Conservation (phyloP, 2,797 vertebrate species). For the Pyrocephalus nanus region DNA sequence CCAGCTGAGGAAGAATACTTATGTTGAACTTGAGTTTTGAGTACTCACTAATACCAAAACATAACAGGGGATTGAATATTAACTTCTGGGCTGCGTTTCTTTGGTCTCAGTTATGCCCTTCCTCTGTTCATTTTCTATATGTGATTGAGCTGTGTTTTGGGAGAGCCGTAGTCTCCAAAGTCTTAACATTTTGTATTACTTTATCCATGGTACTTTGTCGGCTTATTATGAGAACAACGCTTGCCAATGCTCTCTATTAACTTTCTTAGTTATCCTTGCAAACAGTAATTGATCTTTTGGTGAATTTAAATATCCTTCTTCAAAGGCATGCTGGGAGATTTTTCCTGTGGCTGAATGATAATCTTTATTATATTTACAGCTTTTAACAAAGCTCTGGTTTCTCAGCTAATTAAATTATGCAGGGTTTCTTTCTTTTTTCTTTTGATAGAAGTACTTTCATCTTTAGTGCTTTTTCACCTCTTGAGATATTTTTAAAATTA, state of each 20-base stretch:
- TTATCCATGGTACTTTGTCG: not conserved
- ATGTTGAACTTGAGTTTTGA: not conserved
- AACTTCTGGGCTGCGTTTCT: not conserved
- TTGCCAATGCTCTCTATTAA: conserved; percentile 35
- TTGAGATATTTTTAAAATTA: conserved; percentile 46
- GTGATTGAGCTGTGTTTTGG: conserved; percentile 40
- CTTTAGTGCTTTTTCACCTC: conserved; percentile 22
- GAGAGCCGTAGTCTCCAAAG: conserved; percentile 19
- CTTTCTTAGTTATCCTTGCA: conserved; percentile 28
- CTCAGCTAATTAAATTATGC: conserved; percentile 41
- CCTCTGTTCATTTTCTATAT: not conserved
- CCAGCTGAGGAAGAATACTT: not conserved
- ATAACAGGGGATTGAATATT: not conserved
- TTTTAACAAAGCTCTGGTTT: conserved; percentile 36
- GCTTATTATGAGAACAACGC: conserved; percentile 12
- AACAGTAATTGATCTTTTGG: conserved; percentile 23
- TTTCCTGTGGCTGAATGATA: not conserved
- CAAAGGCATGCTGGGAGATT: conserved; percentile 5
- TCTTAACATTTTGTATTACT: conserved; percentile 44
- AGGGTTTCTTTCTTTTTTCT: not conserved
- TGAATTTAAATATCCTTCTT: conserved; percentile 41
- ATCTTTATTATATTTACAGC: conserved; percentile 40
- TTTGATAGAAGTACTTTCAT: conserved; percentile 20
- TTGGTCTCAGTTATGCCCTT: not conserved
- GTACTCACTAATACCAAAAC: not conserved